A percentile compares a stretch with the other conserved stretches of the same genome.
phyloP scores from a whole-genome alignment of 2,797 vertebrate species.

The Gadopsis marmoratus region DNA sequence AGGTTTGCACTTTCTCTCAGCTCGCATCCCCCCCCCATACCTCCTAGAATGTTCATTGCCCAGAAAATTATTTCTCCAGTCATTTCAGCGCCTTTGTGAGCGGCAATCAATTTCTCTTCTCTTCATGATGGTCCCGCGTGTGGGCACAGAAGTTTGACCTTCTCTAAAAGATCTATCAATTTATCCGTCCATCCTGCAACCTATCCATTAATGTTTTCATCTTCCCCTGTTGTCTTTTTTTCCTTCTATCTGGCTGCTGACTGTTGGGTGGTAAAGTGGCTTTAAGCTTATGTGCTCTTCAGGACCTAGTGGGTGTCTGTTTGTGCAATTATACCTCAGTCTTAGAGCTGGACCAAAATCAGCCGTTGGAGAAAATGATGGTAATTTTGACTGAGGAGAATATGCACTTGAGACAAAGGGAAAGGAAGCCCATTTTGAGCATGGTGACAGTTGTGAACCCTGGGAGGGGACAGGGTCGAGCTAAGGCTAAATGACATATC shows the following conservation, averaged over 20 bases:
- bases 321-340: slow-evolving; percentile 85
- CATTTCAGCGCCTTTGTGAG: slow-evolving; percentile 89
- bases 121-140: slow-evolving; percentile 86
- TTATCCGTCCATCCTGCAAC: slow-evolving; percentile 89
- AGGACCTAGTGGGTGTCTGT: slow-evolving; percentile 78
- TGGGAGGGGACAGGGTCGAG: slow-evolving; percentile 72
- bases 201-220: slow-evolving; percentile 90
- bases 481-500: slow-evolving; percentile 83
- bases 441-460: slow-evolving; percentile 67
- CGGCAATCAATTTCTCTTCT: slow-evolving; percentile 90
- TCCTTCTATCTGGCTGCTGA: slow-evolving; percentile 64
- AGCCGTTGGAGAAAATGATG: slow-evolving; percentile 81
- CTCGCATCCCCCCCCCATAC: slow-evolving; percentile 41
- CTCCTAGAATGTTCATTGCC: slow-evolving; percentile 87
- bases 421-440: slow-evolving; percentile 82
- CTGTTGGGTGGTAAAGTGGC: slow-evolving; percentile 83
- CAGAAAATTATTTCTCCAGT: slow-evolving; percentile 90
- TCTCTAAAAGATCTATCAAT: slow-evolving; percentile 90
- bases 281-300: slow-evolving; percentile 86
- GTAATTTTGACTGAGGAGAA: slow-evolving; percentile 83
- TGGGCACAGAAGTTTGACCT: slow-evolving; percentile 90
- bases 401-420: slow-evolving; percentile 87
- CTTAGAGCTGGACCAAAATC: slow-evolving; percentile 77
- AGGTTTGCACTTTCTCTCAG: slow-evolving; percentile 70
- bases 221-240: slow-evolving; percentile 79